Conservation (phyloP, 1,140 invertebrate genomes). For the Bombus affinis region DNA sequence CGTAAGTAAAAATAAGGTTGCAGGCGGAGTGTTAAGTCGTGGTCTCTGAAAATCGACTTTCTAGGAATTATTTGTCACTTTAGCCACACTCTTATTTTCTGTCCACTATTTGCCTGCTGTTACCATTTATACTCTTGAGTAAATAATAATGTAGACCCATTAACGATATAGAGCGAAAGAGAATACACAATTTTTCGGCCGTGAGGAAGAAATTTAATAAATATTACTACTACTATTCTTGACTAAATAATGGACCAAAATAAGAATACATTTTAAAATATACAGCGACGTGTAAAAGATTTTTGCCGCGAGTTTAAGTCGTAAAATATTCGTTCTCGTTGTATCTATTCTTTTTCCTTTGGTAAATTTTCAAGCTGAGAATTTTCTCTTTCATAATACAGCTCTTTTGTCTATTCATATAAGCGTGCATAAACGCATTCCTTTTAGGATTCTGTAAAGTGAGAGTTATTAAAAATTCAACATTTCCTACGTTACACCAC, state of each 20-base stretch:
- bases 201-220: no score
- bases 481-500: background rate
- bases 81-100: background rate
- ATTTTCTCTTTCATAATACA: background rate
- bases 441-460: background rate
- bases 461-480: background rate
- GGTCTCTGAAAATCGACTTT: background rate
- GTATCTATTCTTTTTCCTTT: no score
- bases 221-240: no score
- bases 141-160: background rate
- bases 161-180: no score
- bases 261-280: no score
- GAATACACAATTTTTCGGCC: no score
- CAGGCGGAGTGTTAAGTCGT: no score
- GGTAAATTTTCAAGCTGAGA: background rate
- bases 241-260: no score
- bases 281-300: no score
- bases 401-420: background rate
- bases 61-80: background rate
- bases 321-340: no score
- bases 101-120: background rate
- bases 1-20: no score
- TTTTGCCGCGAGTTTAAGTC: no score
- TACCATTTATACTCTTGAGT: background rate
- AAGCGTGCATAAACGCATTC: background rate